Percentiles rank a stretch among this genome's conserved stretches.
These are phyloP conservation scores for Brachyopa scutellaris DNA, from an alignment of 2,888 invertebrate species.

Conservation along the genomic window DNA sequence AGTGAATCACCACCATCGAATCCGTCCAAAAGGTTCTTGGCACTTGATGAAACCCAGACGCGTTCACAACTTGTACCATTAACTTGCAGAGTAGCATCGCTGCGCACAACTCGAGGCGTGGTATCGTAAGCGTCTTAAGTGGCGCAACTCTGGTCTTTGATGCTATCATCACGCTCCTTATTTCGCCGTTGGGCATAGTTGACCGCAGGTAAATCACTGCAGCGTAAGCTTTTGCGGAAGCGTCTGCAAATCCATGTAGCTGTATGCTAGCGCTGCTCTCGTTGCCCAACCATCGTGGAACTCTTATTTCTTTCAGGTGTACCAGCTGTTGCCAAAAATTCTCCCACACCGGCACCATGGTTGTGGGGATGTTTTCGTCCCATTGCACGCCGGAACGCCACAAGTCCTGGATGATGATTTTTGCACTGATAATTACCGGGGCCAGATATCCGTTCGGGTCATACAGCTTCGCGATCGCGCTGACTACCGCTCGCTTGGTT, in stretches of 20 bases:
- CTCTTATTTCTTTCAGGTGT: neutral
- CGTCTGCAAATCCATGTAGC: too few relatives aligned
- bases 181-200: neutral
- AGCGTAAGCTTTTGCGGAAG: constrained; percentile 71
- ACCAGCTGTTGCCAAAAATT: neutral
- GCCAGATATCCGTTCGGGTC: too few relatives aligned
- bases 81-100: constrained; percentile 16
- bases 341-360: neutral
- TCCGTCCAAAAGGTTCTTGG: constrained; percentile 40
- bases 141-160: constrained; percentile 50
- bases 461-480: too few relatives aligned
- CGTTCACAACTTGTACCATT: neutral
- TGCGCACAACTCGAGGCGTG: constrained; percentile 29
- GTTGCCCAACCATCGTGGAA: constrained; percentile 22
- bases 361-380: too few relatives aligned
- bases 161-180: neutral
- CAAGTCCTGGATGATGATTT: too few relatives aligned
- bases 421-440: too few relatives aligned
- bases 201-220: constrained; percentile 71
- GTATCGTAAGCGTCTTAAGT: constrained; percentile 36
- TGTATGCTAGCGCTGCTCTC: constrained; percentile 73
- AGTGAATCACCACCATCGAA: constrained; percentile 41
- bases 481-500: too few relatives aligned
- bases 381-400: too few relatives aligned
- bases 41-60: neutral